Evolutionary conservation across 2,888 invertebrate genomes (phyloP), one percentile per base, ranked within the genome.

Genomic region (Deladenus siricidicola): DNA sequence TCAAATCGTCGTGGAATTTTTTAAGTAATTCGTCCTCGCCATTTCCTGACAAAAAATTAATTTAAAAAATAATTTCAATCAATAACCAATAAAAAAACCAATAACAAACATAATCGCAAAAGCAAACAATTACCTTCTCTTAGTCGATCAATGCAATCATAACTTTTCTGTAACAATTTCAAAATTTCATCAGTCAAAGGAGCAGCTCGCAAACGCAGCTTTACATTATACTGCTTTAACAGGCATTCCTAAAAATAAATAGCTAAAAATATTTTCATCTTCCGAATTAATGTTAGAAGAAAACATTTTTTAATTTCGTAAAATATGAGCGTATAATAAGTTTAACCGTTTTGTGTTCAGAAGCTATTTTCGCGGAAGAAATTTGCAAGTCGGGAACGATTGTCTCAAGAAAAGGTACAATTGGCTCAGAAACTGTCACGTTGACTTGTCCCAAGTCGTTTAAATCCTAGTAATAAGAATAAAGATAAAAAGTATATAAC

Each of bases 331-430:
- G n/a, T n/a, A n/a, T n/a, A n/a, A n/a, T n/a, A n/a, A n/a, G n/a
- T n/a, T n/a, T n/a, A 48, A 74, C 74, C 24, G 76, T 74, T 24
- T 63, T 54, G 21, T 77, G 73, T 10, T 64, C 64, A 6, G 56
- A 59, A 19, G 45, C 19, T 28, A 77, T 71, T 53, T 76, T 74
- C n/a, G 64, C 63, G 6, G 56, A 58, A 0, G 71, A 66, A 6
- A 66, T 45, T 1, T 56, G 57, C 4, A 66, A 39, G 54, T 77
- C 77, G n/a, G 75, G 68, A 0, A 92, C 85, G 56, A 98, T 85
- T 0, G 96, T 98, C 82, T 98, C 98, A 69, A 89, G 85, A 77
- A 96, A 90, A 4, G 94, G 89, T 1, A 98, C 94, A 72, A 98
- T 94, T 0, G 96, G 96, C 75, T 88, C 86, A 0, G 96, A 96